Base-by-base conservation (phyloP, 1,140 invertebrate genomes). In the Drosophila triauraria region DNA sequence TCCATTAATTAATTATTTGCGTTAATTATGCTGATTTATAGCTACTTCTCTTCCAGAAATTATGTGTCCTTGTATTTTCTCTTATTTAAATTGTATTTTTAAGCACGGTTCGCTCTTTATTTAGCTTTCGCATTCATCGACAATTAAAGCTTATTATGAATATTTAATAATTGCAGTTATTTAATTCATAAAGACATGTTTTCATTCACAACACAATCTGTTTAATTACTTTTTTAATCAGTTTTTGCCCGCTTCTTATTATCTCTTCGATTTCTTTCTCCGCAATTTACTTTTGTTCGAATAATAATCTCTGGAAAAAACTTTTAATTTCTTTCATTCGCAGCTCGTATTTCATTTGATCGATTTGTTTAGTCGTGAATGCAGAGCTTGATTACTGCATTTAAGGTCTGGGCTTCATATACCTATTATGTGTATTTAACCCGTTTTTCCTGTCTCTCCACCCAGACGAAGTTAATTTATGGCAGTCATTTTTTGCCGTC, bases 131-230 rank as follows among this genome's bases (percentile, higher is more conserved):
- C 44, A 38, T 32, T 68, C 17, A 25, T 13, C 17, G 13, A 25
- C 60, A 65, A 48, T 50, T 38, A 68, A 48, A 32, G 25, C 32
- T 15, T 35, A 50, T 68, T 68, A 35, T 68, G 40, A 61, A 44
- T 62, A 30, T 68, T 68, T n/a, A 38, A 69, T 68, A 30, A 68
- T 68, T 69, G 35, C 62, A 69, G 43, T 68, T 69, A 68, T 43
- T n/a, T 48, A 47, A 69, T 35, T 53, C 65, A 69, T 43, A n/a
- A 53, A 68, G 20, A 27, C 44, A 38, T 43, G 65, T 68, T 68
- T 68, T 68, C 32, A 69, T 51, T 50, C 35, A 20, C 20, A 62
- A n/a, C 35, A 62, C 40, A 62, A 62, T 69, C 46, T 43, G 38
- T 43, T 63, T 30, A 13, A 63, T 60, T 50, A 17, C 35, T 35